phyloP scores from a whole-genome alignment of 2,113 vertebrate genomes.

The Sylvicapra grimmia region DNA sequence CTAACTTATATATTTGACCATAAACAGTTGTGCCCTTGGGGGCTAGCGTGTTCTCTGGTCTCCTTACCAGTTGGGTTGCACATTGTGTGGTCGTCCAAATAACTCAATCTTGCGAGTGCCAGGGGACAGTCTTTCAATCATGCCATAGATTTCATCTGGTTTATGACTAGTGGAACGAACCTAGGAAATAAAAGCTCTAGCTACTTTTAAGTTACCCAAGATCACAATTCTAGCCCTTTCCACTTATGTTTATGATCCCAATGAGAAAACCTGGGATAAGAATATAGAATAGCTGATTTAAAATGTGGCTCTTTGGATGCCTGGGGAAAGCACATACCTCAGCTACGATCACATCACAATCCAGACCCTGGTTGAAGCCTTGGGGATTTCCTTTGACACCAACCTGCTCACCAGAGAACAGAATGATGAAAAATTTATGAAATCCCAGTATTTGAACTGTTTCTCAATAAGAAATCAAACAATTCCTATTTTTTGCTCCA shows the following conservation, averaged over 20 bases:
- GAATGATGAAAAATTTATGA: neutral
- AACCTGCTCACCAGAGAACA: slow-evolving; percentile 77
- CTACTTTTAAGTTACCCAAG: slow-evolving; percentile 34
- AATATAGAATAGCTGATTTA: neutral
- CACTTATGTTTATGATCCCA: slow-evolving; percentile 5
- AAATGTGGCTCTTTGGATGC: neutral
- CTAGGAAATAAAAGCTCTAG: slow-evolving; percentile 70
- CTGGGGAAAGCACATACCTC: slow-evolving; percentile 79
- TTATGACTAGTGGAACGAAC: slow-evolving; percentile 96
- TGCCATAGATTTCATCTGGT: slow-evolving; percentile 94
- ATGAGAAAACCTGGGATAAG: neutral
- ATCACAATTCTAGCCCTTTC: slow-evolving; percentile 3
- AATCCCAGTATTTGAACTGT: neutral
- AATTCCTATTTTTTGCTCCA: neutral
- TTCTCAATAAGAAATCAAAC: neutral
- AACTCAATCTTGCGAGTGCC: slow-evolving; percentile 93
- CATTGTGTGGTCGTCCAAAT: slow-evolving; percentile 93
- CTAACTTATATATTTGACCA: neutral
- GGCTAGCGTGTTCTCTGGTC: neutral
- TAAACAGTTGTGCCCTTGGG: neutral
- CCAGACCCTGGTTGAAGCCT: slow-evolving; percentile 93
- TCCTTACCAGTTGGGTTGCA: slow-evolving; percentile 91
- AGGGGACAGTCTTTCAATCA: slow-evolving; percentile 93
- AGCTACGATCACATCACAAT: slow-evolving; percentile 94
- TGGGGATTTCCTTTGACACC: slow-evolving; percentile 93